Conservation (phyloP, 2,888 invertebrate species). For the Caenorhabditis imperialis region DNA sequence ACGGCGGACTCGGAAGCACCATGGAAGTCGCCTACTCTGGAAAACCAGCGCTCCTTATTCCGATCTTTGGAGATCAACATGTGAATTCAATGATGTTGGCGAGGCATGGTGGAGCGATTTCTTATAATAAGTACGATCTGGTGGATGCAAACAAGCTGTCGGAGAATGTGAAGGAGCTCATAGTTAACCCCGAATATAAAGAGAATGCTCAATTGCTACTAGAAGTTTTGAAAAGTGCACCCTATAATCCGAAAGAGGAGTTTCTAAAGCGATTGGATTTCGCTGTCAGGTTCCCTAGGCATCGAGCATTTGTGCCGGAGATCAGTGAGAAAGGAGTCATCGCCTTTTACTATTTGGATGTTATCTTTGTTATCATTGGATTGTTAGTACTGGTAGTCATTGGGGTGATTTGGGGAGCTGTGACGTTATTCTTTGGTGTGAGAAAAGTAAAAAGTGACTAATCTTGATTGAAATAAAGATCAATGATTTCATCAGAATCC, state of each 20-base stretch:
- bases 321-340: constrained; percentile 1
- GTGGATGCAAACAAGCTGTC: constrained; percentile 12
- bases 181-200: neutral
- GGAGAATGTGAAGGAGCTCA: neutral
- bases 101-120: constrained; percentile 16
- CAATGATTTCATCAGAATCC: no score
- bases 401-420: no score
- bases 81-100: constrained; percentile 9
- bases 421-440: no score
- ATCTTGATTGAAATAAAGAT: no score
- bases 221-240: constrained; percentile 1
- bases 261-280: constrained; percentile 18
- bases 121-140: constrained; percentile 10
- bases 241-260: constrained; percentile 12
- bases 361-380: no score
- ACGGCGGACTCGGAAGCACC: constrained; percentile 41
- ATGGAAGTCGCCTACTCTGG: constrained; percentile 23
- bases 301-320: constrained; percentile 4
- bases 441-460: no score
- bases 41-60: constrained; percentile 15
- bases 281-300: constrained; percentile 19
- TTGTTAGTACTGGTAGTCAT: no score
- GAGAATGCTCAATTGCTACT: constrained; percentile 1
- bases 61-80: constrained; percentile 13
- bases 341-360: constrained; percentile 9